Evolutionary conservation across 2,888 invertebrate genomes (phyloP), one percentile per base, ranked within the genome.

Genomic region (Tyria jacobaeae): DNA sequence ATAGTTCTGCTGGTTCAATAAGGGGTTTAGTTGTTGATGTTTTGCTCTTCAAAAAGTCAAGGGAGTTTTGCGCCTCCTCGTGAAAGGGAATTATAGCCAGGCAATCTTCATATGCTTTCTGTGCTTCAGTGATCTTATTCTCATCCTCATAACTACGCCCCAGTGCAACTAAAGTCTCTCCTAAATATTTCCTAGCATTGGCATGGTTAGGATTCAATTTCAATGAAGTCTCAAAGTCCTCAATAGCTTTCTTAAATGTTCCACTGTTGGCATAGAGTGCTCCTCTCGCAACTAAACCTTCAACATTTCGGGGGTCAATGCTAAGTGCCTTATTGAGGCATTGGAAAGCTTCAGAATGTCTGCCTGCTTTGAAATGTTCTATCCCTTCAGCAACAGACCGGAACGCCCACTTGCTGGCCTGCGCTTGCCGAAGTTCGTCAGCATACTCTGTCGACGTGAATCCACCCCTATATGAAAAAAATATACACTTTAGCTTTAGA

Each of bases 371-470:
- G 92, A 99, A 99, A 92, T 97, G 97, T 83, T 97, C 97, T 80
- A 99, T 98, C 27, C 99, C 99, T 89, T 98, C 98, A n/a, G 98
- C 98, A 27, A 99, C 99, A 84, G 96, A 97, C 64, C 97, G 96
- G 90, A 98, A 98, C 1, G 98, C 98, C 98, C 98, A 98, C 89
- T 98, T 98, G 87, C 97, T 97, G 53, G 98, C 98, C 92, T 99
- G 99, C 15, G 96, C 95, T 90, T 98, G 97, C 64, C 98, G 96
- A 75, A 99, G 94, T 87, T 97, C 97, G 77, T 95, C 95, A 44
- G 98, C 97, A 89, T 96, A 97, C 81, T 98, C 98, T 74, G 96
- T 95, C 69, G 96, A 95, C 39, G 97, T 95, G 84, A 97, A 97
- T 81, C 96, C 95, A 74, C 96, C 95, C 81, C 97, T 97, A 82